Base-by-base conservation (phyloP, 53 echinoderm and acorn worm genomes). In the Apostichopus leukothele region DNA sequence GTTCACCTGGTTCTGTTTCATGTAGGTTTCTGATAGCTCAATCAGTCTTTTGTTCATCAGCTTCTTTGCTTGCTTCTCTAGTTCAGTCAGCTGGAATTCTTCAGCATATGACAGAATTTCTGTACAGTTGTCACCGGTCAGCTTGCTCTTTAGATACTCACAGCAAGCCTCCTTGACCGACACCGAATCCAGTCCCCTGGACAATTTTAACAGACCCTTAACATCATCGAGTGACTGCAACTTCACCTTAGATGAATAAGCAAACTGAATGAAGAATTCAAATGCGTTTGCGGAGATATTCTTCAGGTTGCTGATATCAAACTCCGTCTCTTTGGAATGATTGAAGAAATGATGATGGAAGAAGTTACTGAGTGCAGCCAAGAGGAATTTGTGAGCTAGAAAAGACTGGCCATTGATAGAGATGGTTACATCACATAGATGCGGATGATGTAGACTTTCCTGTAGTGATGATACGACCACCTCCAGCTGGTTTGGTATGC, bases 31-130 rank as follows among this genome's bases (percentile, higher is more conserved):
- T 60, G 94, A 94, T 7, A 96, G 84, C 25, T 93, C 94, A 26
- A 96, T 96, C 73, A 96, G 91, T 52, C 93, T 83, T 75, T 94
- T 93, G 79, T 94, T 94, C 93, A 96, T 94, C 7, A 92, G 88
- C 25, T 91, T 89, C 23, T 94, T 96, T 3, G 96, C 96, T 55
- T 92, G 93, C 1, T 91, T 93, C 78, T 96, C 94, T 85, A 96
- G 91, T 54, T 94, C 94, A 5, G 92, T 89, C 76, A 96, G 83
- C 21, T 91, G 86, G 60, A 90, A 94, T 6, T 94, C 93, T 83
- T 96, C 96, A 1, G 96, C 96, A 22, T 93, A 89, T 5, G 94
- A 91, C 53, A 94, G 90, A 54, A 96, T 92, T 60, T 96, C 96
- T 78, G 93, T 90, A 50, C 96, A 96, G 80, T 96, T 96, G 81